Base-by-base conservation (phyloP, 2,113 vertebrate genomes). In the Phaetusa simplex region DNA sequence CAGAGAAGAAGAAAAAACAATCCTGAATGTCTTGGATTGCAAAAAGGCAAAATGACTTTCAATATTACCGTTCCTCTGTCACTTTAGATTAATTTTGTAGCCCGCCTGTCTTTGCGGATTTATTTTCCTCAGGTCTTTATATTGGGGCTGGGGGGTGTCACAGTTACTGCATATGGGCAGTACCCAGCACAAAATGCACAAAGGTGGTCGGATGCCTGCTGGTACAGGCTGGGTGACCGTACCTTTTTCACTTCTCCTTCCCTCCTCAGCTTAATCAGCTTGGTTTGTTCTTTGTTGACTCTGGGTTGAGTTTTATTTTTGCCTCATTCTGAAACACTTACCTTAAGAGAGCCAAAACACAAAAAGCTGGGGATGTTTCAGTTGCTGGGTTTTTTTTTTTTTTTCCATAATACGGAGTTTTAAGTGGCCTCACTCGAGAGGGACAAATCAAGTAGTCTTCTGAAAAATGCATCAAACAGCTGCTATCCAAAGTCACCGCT, bases 381-480 rank as follows among this genome's bases (percentile, higher is more conserved):
- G 55, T 80, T 70, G 83, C 58, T 81, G 84, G 12, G n/a, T n/a
- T n/a, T 38, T 38, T 38, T 38, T 38, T 38, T 83, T 73, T 30
- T 90, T 88, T 4, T 14, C 69, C 65, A 29, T 73, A 84, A 87
- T 29, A 50, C 0, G 5, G 74, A 83, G 52, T 96, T 98, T 95
- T 84, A 94, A 97, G 95, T 90, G 95, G 93, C 62, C 89, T 97
- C 71, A 16, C 76, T 90, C 4, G 53, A 89, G 96, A 96, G 43
- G 90, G 74, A 94, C 86, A 92, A 86, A 95, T 89, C 90, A 78
- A 97, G 87, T 47, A 83, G 82, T n/a, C 32, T 76, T 73, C 84
- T 95, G 87, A 88, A 88, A 61, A 91, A 91, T 11, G 27, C 73
- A 95, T 83, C 86, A 43, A 91, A 88, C 93, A 97, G 97, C 96